A percentile compares a stretch with the other conserved stretches of the same genome.
These are phyloP conservation scores for Papilio polyxenes DNA, from an alignment of 1,140 invertebrate genomes.

Conservation along the genomic window DNA sequence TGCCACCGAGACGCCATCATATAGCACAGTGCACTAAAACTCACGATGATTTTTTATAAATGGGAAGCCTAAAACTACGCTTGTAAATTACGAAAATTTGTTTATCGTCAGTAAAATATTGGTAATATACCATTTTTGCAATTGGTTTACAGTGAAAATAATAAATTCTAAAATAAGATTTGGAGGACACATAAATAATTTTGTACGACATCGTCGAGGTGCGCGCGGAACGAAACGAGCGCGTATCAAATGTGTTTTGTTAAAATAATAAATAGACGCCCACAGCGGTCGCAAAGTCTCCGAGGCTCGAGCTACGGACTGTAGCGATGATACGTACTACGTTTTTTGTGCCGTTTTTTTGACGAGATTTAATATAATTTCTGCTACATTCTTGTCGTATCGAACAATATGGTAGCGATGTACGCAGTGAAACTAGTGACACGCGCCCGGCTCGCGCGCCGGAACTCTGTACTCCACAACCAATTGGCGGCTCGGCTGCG, in stretches of 20 bases:
- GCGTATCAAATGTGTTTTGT: neutral
- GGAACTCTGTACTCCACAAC: too few species aligned
- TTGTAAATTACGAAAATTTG: neutral
- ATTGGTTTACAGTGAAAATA: neutral
- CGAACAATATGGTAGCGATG: too few species aligned
- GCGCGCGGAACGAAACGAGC: neutral
- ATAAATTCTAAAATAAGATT: neutral
- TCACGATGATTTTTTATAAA: too few species aligned
- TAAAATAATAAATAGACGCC: neutral
- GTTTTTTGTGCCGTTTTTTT: too few species aligned
- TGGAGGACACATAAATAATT: neutral
- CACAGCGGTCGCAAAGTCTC: neutral
- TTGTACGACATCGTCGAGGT: neutral
- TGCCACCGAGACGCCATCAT: neutral
- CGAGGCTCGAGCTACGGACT: too few species aligned
- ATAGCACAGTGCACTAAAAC: neutral
- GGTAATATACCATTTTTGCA: neutral
- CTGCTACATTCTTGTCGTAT: too few species aligned
- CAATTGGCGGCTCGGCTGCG: too few species aligned
- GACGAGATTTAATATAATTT: too few species aligned
- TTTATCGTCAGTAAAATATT: neutral
- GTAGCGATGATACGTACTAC: too few species aligned
- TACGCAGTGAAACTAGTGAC: too few species aligned
- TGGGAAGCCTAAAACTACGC: neutral
- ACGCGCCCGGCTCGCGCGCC: too few species aligned